Conservation (phyloP, 2,797 vertebrate species). For the Cottoperca gobio region DNA sequence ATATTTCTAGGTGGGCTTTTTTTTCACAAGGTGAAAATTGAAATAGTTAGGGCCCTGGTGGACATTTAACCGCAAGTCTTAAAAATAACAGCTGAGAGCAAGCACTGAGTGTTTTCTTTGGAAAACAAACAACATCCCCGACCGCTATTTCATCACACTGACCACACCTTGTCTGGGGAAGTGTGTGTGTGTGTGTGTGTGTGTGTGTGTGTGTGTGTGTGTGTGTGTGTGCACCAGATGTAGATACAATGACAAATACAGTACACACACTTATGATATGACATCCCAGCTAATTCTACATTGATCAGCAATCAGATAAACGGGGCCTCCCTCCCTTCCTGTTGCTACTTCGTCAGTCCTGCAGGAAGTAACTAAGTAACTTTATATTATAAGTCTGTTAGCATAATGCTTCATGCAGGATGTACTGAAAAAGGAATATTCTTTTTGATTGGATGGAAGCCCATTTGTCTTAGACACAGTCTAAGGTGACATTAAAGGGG, state of each 20-base stretch:
- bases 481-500: neutral
- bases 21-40: conserved; percentile 73
- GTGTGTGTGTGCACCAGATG: neutral
- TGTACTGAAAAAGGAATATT: neutral
- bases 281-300: conserved; percentile 24
- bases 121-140: conserved; percentile 78
- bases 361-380: conserved; percentile 5
- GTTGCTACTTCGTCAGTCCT: conserved; percentile 18
- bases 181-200: conserved; percentile 39
- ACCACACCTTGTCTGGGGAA: conserved; percentile 61
- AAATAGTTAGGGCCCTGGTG: conserved; percentile 66
- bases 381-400: neutral
- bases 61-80: conserved; percentile 72
- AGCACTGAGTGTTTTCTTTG: conserved; percentile 78
- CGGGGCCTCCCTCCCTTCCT: conserved; percentile 18
- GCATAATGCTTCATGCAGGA: neutral
- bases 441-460: conserved; percentile 1
- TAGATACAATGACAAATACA: conserved; percentile 26
- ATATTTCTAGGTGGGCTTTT: conserved; percentile 73
- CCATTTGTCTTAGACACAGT: neutral
- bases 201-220: conserved; percentile 4
- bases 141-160: conserved; percentile 69
- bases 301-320: conserved; percentile 39
- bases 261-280: conserved; percentile 11
- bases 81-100: conserved; percentile 78